These are phyloP conservation scores for Gerris lacustris DNA, from an alignment of 2,888 invertebrate species.

Conservation along the genomic window DNA sequence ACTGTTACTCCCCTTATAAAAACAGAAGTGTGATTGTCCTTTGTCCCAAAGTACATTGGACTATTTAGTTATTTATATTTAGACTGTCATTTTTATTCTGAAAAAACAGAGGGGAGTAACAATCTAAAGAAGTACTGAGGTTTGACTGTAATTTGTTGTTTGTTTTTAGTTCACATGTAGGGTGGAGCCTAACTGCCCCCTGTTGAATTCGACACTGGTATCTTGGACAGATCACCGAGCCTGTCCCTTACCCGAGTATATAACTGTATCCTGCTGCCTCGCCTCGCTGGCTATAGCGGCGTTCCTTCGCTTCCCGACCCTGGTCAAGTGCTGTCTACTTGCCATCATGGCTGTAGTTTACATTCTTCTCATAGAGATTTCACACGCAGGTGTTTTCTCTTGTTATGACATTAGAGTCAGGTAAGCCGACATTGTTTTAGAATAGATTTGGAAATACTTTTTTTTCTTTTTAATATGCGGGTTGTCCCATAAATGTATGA, in stretches of 20 bases:
- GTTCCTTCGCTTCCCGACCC: constrained; percentile 68
- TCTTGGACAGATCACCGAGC: constrained; percentile 49
- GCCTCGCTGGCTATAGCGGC: constrained; percentile 74
- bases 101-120: too few relatives aligned
- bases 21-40: too few relatives aligned
- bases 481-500: too few relatives aligned
- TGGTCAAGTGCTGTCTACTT: constrained; percentile 66
- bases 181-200: constrained; percentile 39
- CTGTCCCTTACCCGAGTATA: constrained; percentile 76
- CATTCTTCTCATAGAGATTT: constrained; percentile 64
- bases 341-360: constrained; percentile 68
- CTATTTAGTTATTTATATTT: too few relatives aligned
- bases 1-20: too few relatives aligned
- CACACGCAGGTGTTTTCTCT: constrained; percentile 65
- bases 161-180: constrained; percentile 51
- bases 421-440: constrained; percentile 41
- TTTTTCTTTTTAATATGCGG: constrained; percentile 11
- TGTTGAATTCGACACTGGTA: constrained; percentile 18
- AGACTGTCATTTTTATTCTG: too few relatives aligned
- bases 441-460: constrained; percentile 12
- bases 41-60: too few relatives aligned
- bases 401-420: constrained; percentile 67
- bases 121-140: too few relatives aligned
- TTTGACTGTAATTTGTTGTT: neutral
- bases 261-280: constrained; percentile 70